Conservation (phyloP, 2,797 vertebrate species). For the Poecilia wingei region DNA sequence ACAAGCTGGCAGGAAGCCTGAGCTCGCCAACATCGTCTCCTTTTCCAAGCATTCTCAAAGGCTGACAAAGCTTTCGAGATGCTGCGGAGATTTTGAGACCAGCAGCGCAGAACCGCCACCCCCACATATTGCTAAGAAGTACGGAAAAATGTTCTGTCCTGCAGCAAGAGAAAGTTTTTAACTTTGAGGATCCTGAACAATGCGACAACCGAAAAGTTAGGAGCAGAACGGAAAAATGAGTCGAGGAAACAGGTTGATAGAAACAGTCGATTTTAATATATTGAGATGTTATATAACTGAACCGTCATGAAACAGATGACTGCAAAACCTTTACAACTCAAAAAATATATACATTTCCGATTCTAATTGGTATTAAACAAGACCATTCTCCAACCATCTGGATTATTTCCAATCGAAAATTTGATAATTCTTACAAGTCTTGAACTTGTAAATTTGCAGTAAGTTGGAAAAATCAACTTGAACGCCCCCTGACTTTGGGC, state of each 20-base stretch:
- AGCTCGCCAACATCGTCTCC: conserved; percentile 64
- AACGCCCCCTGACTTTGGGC: neutral
- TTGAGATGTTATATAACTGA: neutral
- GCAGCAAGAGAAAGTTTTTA: conserved; percentile 55
- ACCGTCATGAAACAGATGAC: conserved; percentile 8
- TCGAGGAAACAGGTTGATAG: conserved; percentile 33
- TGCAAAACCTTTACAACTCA: neutral
- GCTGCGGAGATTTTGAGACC: conserved; percentile 59
- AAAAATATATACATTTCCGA: neutral
- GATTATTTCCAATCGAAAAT: conserved; percentile 12
- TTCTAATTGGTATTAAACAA: neutral
- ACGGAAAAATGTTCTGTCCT: conserved; percentile 48
- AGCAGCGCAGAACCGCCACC: conserved; percentile 48
- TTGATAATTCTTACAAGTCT: neutral
- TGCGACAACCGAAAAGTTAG: conserved; percentile 53
- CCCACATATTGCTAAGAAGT: conserved; percentile 46
- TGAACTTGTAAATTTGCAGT: neutral
- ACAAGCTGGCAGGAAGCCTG: conserved; percentile 69
- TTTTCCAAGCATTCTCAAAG: conserved; percentile 57
- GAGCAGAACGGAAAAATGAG: conserved; percentile 41
- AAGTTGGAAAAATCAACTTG: neutral
- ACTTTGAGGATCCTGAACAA: conserved; percentile 52
- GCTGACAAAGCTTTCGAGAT: conserved; percentile 64
- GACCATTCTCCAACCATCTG: conserved; percentile 5
- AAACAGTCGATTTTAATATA: conserved; percentile 9